Evolutionary conservation across 1,140 invertebrate species (phyloP), one percentile per base, ranked within the genome.

Genomic region (Mercenaria mercenaria): DNA sequence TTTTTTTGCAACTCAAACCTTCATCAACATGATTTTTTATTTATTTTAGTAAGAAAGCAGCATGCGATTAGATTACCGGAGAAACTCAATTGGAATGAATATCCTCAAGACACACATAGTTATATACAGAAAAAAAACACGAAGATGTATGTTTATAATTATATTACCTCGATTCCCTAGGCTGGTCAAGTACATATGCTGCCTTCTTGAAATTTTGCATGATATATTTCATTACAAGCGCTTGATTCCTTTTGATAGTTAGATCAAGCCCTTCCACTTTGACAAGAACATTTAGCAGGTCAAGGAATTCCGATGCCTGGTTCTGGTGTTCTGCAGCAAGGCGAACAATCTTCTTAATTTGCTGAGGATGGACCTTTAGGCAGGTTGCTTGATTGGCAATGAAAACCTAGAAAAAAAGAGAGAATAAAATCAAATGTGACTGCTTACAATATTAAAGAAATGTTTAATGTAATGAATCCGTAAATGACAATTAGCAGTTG

Each of bases 201-300:
- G 95, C 94, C 86, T 95, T 95, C 43, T 93, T 94, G 85, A 94
- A 95, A 64, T 95, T 94, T 91, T 96, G 95, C 96, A 96, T 96
- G 83, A 96, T 94, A 84, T 96, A 96, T 88, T 96, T 96, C 95
- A 96, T 96, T 6, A 95, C 95, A 23, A 95, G 93, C 18, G 93
- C 93, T 85, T 95, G 96, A 72, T 96, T 96, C 32, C 95, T 88
- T 89, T 96, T 96, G 85, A 96, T 94, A 23, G 96, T 94, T 56
- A 96, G 84, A 77, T 95, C 95, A 13, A 95, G 93, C 15, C 94
- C 94, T 77, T 96, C 95, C 2, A 96, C 95, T 90, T 96, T 95
- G 18, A 95, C 95, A 34, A 96, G 91, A 13, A 94, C 93, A 50
- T 94, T 93, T 0, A 96, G 92, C 10, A 96, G 92, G 61, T 95